phyloP scores from a whole-genome alignment of 2,797 vertebrate genomes.

The Limnodromus scolopaceus region DNA sequence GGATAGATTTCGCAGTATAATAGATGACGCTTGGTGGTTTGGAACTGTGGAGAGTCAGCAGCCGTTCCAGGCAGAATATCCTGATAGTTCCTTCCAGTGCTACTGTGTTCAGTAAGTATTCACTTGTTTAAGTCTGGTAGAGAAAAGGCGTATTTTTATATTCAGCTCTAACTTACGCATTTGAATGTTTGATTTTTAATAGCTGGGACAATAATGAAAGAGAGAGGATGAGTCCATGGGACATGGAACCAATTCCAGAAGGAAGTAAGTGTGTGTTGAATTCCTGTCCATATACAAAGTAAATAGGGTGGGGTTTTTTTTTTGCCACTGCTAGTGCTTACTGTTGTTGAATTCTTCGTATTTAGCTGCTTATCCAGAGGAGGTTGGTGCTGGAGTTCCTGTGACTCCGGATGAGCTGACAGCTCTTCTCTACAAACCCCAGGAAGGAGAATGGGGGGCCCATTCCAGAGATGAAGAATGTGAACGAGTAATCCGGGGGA shows the following conservation, averaged over 20 bases:
- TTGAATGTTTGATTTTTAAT: constrained; percentile 47
- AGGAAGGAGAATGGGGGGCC: constrained; percentile 96
- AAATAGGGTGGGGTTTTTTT: background rate
- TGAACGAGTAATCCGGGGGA: constrained; percentile 89
- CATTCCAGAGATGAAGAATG: constrained; percentile 94
- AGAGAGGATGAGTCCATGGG: constrained; percentile 98
- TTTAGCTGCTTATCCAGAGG: constrained; percentile 90
- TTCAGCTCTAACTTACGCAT: background rate
- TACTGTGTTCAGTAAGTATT: constrained; percentile 90
- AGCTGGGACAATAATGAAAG: constrained; percentile 98
- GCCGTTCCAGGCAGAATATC: constrained; percentile 94
- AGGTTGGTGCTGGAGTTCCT: constrained; percentile 92
- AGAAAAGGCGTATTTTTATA: background rate
- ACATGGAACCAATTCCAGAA: constrained; percentile 96
- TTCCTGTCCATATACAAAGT: background rate
- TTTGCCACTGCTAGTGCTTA: constrained; percentile 31
- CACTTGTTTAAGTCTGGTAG: background rate
- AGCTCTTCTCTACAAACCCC: constrained; percentile 90
- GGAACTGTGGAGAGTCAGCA: constrained; percentile 95
- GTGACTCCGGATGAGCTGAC: constrained; percentile 92
- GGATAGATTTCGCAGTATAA: constrained; percentile 93
- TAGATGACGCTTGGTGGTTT: constrained; percentile 99
- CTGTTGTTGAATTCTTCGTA: constrained; percentile 21
- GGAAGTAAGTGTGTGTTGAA: constrained; percentile 84
- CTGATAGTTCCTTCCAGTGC: constrained; percentile 98